Conservation (phyloP, 2,797 vertebrate genomes). For the Yasuhikotakia modesta region DNA sequence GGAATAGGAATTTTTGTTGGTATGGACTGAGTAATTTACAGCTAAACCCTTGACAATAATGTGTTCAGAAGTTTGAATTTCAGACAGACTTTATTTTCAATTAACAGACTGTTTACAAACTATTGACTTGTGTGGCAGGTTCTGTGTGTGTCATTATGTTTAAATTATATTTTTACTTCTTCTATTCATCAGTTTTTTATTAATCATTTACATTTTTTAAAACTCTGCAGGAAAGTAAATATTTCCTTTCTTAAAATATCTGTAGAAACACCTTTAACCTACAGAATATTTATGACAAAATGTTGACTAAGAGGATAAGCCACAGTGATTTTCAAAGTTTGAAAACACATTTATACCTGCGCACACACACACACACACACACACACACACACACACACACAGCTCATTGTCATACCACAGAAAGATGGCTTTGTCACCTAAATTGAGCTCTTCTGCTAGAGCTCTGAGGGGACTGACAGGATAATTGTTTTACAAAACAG, state of each 20-base stretch:
- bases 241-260: background rate
- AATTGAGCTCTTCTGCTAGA: conserved; percentile 49
- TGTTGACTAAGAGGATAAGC: conserved; percentile 10
- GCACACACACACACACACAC: no score
- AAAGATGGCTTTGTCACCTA: conserved; percentile 68
- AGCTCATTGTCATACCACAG: conserved; percentile 48
- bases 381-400: no score
- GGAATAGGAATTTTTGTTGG: conserved; percentile 2
- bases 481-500: conserved; percentile 64
- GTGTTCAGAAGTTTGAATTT: background rate
- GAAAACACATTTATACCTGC: conserved; percentile 35
- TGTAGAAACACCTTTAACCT: conserved; percentile 24
- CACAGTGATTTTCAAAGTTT: conserved; percentile 7
- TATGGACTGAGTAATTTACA: background rate
- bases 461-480: conserved; percentile 51
- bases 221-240: background rate
- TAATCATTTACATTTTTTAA: background rate
- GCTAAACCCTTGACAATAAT: background rate
- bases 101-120: background rate
- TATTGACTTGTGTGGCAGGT: background rate
- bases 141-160: no score
- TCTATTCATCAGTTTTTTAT: background rate
- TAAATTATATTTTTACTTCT: background rate
- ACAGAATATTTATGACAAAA: background rate
- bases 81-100: background rate